Conservation (phyloP, 2,113 vertebrate genomes). For the Oriolus oriolus region DNA sequence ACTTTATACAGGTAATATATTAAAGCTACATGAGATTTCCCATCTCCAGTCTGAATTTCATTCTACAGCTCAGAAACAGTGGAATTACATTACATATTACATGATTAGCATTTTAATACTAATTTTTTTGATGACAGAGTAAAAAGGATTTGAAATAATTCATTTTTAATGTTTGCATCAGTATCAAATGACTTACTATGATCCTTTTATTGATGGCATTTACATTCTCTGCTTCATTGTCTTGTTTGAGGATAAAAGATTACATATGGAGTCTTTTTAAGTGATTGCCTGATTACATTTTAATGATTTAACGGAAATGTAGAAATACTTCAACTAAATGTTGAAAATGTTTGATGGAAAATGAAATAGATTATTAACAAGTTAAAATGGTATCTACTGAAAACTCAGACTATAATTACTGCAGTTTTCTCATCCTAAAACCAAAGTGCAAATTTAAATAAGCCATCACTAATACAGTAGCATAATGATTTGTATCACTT, state of each 20-base stretch:
- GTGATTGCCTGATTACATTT: slow-evolving; percentile 10
- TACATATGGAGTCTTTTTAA: not conserved
- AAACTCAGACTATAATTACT: not conserved
- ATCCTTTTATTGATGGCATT: not conserved
- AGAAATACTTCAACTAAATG: not conserved
- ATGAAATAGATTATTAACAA: not conserved
- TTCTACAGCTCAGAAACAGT: not conserved
- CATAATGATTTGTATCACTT: not conserved
- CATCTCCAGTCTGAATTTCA: not conserved
- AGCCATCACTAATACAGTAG: not conserved
- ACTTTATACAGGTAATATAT: not conserved
- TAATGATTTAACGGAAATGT: not conserved
- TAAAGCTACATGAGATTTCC: not conserved
- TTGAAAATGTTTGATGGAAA: not conserved
- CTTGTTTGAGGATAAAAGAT: not conserved
- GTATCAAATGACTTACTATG: not conserved
- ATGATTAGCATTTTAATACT: not conserved
- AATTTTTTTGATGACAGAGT: not conserved
- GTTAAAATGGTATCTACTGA: not conserved
- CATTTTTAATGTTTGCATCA: not conserved
- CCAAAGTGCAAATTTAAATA: not conserved
- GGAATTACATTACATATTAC: not conserved
- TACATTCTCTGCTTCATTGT: not conserved
- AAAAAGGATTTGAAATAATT: not conserved
- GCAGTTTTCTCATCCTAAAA: not conserved